Evolutionary conservation across 2,113 vertebrate species (phyloP), one percentile per base, ranked within the genome.

Genomic region (Pycnonotus jocosus): DNA sequence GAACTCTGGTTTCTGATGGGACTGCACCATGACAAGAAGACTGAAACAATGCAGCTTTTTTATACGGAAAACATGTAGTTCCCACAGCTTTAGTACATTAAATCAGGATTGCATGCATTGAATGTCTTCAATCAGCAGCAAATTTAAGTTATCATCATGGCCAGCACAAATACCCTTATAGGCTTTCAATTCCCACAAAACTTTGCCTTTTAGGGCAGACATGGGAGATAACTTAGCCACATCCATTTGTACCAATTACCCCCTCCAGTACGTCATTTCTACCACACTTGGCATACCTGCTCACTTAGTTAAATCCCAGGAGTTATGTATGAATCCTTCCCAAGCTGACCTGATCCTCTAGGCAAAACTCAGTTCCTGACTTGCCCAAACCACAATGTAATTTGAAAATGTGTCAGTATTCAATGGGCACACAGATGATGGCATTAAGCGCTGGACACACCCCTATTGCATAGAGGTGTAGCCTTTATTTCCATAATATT

Each of bases 401-500:
- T 88, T 88, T 93, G 54, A 70, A 40, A 93, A 77, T 80, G 71
- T 95, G 86, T 95, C 92, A 90, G 50, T 83, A 62, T 71, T 90
- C 88, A 77, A 28, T 81, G 58, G 71, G 77, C 28, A 81, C 65
- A 72, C 44, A 80, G 15, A 64, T 0, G 2, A 33, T 28, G 51
- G 76, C 71, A 88, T 93, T 81, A 80, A 90, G 44, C 28, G 51
- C 38, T 51, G 38, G 86, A 66, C 92, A 95, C 96, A 90, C 82
- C 76, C 88, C 42, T 97, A 21, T 60, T 86, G 45, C 58, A 77
- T 9, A 24, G 40, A 88, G 18, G 28, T 86, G 38, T 73, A 83
- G 38, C 15, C 54, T 94, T 86, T 90, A 93, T 92, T 96, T 94
- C 92, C 50, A 62, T 78, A 88, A 57, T 92, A 92, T 18, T 94